phyloP scores from a whole-genome alignment of 2,113 vertebrate genomes.

The Hippocampus abdominalis region DNA sequence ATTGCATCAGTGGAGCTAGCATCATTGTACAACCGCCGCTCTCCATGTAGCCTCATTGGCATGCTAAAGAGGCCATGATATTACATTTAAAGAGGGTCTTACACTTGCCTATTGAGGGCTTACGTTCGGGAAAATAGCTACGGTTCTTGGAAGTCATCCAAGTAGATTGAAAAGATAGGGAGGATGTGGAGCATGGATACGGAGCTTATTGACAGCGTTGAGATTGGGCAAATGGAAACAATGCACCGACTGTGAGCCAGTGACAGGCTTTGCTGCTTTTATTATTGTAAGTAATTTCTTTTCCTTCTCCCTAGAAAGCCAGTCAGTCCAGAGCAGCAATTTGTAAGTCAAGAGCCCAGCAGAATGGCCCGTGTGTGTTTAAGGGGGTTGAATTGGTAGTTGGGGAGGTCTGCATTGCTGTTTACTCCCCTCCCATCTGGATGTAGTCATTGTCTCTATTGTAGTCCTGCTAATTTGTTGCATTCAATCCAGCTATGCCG shows the following conservation, averaged over 20 bases:
- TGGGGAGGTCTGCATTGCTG: slow-evolving; percentile 28
- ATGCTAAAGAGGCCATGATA: slow-evolving; percentile 70
- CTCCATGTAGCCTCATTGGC: slow-evolving; percentile 64
- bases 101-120: slow-evolving; percentile 67
- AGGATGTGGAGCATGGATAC: slow-evolving; percentile 61
- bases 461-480: neutral
- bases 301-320: slow-evolving; percentile 52
- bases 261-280: slow-evolving; percentile 62
- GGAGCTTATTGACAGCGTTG: slow-evolving; percentile 70
- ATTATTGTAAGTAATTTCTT: slow-evolving; percentile 63
- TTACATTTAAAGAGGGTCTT: slow-evolving; percentile 72
- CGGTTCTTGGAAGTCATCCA: slow-evolving; percentile 68
- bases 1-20: neutral
- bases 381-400: slow-evolving; percentile 41
- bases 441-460: neutral
- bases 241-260: slow-evolving; percentile 78
- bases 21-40: too few relatives aligned
- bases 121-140: slow-evolving; percentile 54
- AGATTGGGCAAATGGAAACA: slow-evolving; percentile 77
- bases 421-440: neutral
- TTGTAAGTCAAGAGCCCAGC: slow-evolving; percentile 73
- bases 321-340: slow-evolving; percentile 68
- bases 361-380: slow-evolving; percentile 50
- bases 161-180: slow-evolving; percentile 66
- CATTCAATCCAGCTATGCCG: too few relatives aligned